These are phyloP conservation scores for Actinia tenebrosa DNA, from an alignment of 64 coral and sea anemone species.

Conservation along the genomic window DNA sequence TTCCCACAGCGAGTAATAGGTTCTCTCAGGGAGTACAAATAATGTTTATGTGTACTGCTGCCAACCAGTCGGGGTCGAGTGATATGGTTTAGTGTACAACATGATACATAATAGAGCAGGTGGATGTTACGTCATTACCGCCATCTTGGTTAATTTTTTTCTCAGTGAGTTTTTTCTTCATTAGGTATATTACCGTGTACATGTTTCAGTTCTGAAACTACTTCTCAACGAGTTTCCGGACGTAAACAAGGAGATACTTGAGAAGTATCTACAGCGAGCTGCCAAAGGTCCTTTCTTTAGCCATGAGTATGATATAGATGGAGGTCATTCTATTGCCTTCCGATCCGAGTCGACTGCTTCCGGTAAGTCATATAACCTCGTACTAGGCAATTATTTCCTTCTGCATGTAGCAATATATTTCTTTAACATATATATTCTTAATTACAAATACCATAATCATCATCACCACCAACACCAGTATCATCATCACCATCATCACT, in stretches of 20 bases:
- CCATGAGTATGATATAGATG: conserved; percentile 66
- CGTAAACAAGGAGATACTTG: conserved; percentile 49
- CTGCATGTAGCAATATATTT: too few relatives aligned
- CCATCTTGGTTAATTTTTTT: neutral
- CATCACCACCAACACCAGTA: too few relatives aligned
- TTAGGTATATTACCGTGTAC: conserved; percentile 87
- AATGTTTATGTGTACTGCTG: too few relatives aligned
- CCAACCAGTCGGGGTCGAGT: too few relatives aligned
- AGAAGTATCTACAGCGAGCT: conserved; percentile 64
- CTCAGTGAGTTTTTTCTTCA: neutral
- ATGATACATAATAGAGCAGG: too few relatives aligned
- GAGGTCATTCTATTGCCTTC: conserved; percentile 16
- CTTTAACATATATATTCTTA: too few relatives aligned
- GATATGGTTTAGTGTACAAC: too few relatives aligned
- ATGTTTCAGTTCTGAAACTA: conserved; percentile 76
- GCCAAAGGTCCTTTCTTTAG: conserved; percentile 85
- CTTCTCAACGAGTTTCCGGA: conserved; percentile 61
- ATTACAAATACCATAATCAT: too few relatives aligned
- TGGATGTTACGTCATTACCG: too few relatives aligned
- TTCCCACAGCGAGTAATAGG: too few relatives aligned
- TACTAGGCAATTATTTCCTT: neutral
- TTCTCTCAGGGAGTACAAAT: too few relatives aligned
- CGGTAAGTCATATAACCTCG: neutral
- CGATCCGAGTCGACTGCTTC: conserved; percentile 47
- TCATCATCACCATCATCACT: too few relatives aligned